Evolutionary conservation across 1,140 invertebrate species (phyloP).

Genomic region (Nasonia vitripennis): DNA sequence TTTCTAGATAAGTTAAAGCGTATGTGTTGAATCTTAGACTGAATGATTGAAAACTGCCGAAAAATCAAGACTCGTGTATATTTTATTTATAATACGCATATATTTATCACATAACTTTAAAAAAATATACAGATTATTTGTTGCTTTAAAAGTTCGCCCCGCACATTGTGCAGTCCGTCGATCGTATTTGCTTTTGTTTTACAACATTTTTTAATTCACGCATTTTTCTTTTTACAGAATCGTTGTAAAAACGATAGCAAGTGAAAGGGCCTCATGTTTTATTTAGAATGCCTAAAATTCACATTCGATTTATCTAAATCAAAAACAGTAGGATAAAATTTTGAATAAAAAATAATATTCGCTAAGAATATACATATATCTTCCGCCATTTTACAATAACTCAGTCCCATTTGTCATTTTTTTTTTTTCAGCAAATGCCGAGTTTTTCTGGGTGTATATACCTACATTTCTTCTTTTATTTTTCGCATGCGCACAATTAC

Average conservation of each 20-base stretch:
- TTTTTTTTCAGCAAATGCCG: background rate
- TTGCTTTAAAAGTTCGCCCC: constrained; percentile 48
- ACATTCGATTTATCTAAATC: constrained; percentile 40
- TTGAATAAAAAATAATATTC: constrained; percentile 51
- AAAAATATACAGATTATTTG: constrained; percentile 53
- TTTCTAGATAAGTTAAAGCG: constrained; percentile 27
- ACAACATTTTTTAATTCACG: constrained; percentile 29
- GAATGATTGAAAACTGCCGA: constrained; percentile 47
- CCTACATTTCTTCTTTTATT: constrained; percentile 33
- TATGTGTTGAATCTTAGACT: constrained; percentile 33
- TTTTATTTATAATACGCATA: constrained; percentile 48
- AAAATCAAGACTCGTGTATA: constrained; percentile 33
- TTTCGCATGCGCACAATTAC: constrained; percentile 32
- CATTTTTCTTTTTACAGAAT: constrained; percentile 42
- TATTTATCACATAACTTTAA: constrained; percentile 53
- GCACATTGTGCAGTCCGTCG: constrained; percentile 45
- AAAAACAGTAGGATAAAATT: constrained; percentile 49
- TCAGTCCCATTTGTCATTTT: constrained; percentile 42
- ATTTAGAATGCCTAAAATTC: constrained; percentile 40
- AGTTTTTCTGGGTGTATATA: constrained; percentile 14
- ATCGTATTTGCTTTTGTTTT: constrained; percentile 42
- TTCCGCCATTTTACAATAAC: constrained; percentile 47
- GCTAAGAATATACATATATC: constrained; percentile 23
- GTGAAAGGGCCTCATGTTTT: constrained; percentile 38
- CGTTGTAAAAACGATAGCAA: constrained; percentile 47